Evolutionary conservation across 2,797 vertebrate species (phyloP), one percentile per base, ranked within the genome.

Genomic region (Pseudopleuronectes americanus): DNA sequence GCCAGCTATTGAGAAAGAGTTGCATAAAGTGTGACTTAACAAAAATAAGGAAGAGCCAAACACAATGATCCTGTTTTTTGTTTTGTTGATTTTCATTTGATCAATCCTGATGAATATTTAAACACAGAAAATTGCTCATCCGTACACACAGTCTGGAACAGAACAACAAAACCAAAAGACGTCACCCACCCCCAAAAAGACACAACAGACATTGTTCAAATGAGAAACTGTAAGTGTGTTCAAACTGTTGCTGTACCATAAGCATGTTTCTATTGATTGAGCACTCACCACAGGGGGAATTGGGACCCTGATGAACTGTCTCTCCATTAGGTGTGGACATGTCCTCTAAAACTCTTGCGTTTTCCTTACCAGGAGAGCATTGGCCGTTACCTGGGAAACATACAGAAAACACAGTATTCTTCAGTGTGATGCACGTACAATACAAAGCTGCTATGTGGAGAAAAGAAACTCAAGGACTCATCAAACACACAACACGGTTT

Each of bases 281-380:
- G 8, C 48, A 89, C 94, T 94, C 79, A 95, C 95, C 87, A 76
- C 73, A 66, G 14, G 90, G 93, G 67, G 94, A 95, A 79, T 89
- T 90, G 83, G 89, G 90, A 95, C 95, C 94, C 78, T 95, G 96
- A 84, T 96, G 96, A 90, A 94, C 94, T 80, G 95, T 95, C 89
- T 96, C 96, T 93, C 96, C 96, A 89, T 98, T 98, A 92, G 95
- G 94, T 89, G 96, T 94, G 84, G 97, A 97, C 92, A 96, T 94
- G 93, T 97, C 96, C 81, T 93, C 95, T 89, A 96, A 94, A 95
- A 97, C 96, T 93, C 86, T 92, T 76, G 94, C 95, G 91, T 96
- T 96, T 81, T 99, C 97, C 92, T 96, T 96, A 91, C 96, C 94
- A 62, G 97, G 96, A 89, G 96, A 97, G 94, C 96, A 95, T 88